Base-by-base conservation (phyloP, 2,113 vertebrate genomes). In the Atlantisia rogersi region DNA sequence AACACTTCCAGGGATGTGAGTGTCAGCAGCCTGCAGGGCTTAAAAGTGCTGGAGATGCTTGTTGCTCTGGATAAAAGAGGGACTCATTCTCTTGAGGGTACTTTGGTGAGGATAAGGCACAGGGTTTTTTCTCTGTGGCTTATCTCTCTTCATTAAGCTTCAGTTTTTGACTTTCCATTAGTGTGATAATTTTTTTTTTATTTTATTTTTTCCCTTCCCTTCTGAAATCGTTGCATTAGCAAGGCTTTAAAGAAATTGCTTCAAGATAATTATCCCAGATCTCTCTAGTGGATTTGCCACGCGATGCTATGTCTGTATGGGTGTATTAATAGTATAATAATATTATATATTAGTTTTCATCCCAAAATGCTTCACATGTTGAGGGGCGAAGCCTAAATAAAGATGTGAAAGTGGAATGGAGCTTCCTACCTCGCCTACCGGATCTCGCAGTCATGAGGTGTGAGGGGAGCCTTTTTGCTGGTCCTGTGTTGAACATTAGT, bases 261-360 rank as follows among this genome's bases (percentile, higher is more conserved):
- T 39, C 52, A 37, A 55, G 52, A 31, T n/a, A 71, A 75, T 87
- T 75, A 88, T 78, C 39, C 52, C 70, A 44, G 19, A 29, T 52
- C 31, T 75, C 78, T 76, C 86, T 24, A 25, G 75, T 29, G 65
- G 29, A 46, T 76, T 88, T 64, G 25, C 58, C 55, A 39, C 0
- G 0, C 68, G 82, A 65, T n/a, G 16, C 12, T 42, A 62, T 52
- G 70, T 90, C 58, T 92, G 75, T 48, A 55, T 5, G 31, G 19
- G 31, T 88, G n/a, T 85, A 79, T 76, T 88, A 82, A 85, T 79
- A 90, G 85, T 22, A 46, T 50, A 62, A 40, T 11, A 63, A 56
- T 75, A 75, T 35, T 75, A 2, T 4, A 8, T 3, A 53, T 46
- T n/a, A 28, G 31, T 55, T 93, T 79, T 88, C 65, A 67, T 79